Evolutionary conservation across 2,797 vertebrate species (phyloP), one percentile per base, ranked within the genome.

Genomic region (Chiloscyllium punctatum): DNA sequence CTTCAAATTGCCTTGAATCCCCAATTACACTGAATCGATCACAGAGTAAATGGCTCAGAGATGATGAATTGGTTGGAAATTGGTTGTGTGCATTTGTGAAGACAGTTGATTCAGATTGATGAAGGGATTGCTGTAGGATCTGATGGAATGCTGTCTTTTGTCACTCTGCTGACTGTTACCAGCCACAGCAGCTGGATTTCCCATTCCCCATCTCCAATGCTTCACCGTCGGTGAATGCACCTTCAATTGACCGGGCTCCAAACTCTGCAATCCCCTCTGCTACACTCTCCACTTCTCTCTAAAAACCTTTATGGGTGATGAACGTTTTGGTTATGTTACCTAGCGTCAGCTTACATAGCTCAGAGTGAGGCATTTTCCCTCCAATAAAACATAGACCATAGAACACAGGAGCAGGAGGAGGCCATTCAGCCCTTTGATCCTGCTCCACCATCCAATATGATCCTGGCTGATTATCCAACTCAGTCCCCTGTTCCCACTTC

Each of bases 31-130:
- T 98, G 98, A 99, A 99, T 99, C 98, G 98, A 99, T 99, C 98
- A 98, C 98, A 96, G 98, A 99, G 99, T 98, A 99, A 99, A 99
- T 99, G 98, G 99, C 99, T 99, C 98, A 98, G 98, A 98, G 98
- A 99, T 99, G 99, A 99, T 99, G 98, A 98, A 99, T 99, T 98
- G 98, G 97, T 97, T 97, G 97, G 98, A 98, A 98, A 99, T 99
- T 98, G 98, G 98, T 98, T 97, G 97, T 97, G 98, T 98, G 98
- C 97, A 97, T 98, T 98, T 96, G 97, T 98, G 97, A 98, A 97
- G 98, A 98, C 98, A 37, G 57, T 98, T 98, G 98, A 98, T 98
- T 98, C 98, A 98, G 99, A 99, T 98, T 98, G 98, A 99, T 98
- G 98, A 98, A 98, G 88, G 18, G 57, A 82, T 91, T 62, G 87